Evolutionary conservation across 2,888 invertebrate species (phyloP).

Genomic region (Didymodactylos carnosus): DNA sequence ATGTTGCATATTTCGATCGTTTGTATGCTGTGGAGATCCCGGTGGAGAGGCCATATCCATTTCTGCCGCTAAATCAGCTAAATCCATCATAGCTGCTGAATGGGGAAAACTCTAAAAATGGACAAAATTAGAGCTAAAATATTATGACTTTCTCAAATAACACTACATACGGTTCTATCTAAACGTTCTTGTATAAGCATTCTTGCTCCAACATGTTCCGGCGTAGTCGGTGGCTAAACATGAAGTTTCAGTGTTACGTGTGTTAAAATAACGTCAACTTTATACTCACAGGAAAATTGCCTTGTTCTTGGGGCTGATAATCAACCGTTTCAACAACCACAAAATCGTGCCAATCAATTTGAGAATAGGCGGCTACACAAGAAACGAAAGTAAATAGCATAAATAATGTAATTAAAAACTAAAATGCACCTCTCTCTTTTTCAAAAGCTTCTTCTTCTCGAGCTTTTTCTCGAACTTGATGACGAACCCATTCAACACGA

Average conservation of each 20-base stretch:
- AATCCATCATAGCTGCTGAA: not conserved
- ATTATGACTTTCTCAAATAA: not conserved
- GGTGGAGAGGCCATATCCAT: slow-evolving; percentile 23
- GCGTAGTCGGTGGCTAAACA: slow-evolving; percentile 65
- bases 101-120: not conserved
- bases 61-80: slow-evolving; percentile 25
- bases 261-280: slow-evolving; percentile 19
- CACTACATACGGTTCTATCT: not conserved
- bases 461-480: slow-evolving; percentile 72
- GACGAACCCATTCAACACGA: slow-evolving; percentile 83
- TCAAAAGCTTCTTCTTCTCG: slow-evolving; percentile 86
- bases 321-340: slow-evolving; percentile 98
- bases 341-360: slow-evolving; percentile 99
- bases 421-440: slow-evolving; percentile 50
- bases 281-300: slow-evolving; percentile 30
- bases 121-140: not conserved
- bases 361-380: slow-evolving; percentile 51
- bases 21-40: slow-evolving; percentile 62
- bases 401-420: not conserved
- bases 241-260: slow-evolving; percentile 50
- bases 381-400: too few species aligned
- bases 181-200: slow-evolving; percentile 56
- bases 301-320: slow-evolving; percentile 82
- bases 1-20: not conserved
- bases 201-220: slow-evolving; percentile 82